These are phyloP conservation scores for Vireo griseus DNA, from an alignment of 2,797 vertebrate species.

Conservation along the genomic window DNA sequence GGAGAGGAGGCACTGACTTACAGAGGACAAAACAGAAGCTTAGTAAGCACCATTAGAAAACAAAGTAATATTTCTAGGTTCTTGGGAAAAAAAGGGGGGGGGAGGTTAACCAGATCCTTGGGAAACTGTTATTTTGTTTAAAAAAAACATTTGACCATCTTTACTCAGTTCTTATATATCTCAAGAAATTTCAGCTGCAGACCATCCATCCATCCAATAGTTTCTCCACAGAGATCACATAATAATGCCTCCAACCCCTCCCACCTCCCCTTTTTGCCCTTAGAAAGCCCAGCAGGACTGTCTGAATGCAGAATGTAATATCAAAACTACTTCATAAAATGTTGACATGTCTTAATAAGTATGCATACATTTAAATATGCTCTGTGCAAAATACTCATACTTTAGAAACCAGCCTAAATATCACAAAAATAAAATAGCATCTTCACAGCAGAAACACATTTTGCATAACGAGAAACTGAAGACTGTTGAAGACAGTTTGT, in stretches of 20 bases:
- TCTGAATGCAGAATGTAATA: neutral
- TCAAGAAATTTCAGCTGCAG: neutral
- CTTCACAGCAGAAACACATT: conserved; percentile 18
- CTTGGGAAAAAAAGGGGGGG: neutral
- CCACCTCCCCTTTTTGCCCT: neutral
- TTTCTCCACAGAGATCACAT: neutral
- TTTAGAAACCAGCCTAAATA: neutral
- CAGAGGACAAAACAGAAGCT: neutral
- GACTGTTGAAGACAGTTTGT: conserved; percentile 17
- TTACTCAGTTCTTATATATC: neutral
- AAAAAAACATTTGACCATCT: neutral
- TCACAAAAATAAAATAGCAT: neutral
- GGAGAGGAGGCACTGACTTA: neutral
- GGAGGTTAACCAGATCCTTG: neutral
- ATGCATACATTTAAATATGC: neutral
- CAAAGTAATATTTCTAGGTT: neutral
- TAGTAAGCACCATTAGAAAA: neutral
- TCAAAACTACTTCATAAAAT: neutral
- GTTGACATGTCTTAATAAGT: neutral
- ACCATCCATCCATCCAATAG: neutral
- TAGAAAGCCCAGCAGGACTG: neutral
- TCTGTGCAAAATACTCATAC: neutral
- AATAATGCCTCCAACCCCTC: neutral
- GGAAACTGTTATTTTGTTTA: neutral
- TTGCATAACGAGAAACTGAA: conserved; percentile 7